Evolutionary conservation across 2,888 invertebrate genomes (phyloP).

Genomic region (Nemoura dubitans): DNA sequence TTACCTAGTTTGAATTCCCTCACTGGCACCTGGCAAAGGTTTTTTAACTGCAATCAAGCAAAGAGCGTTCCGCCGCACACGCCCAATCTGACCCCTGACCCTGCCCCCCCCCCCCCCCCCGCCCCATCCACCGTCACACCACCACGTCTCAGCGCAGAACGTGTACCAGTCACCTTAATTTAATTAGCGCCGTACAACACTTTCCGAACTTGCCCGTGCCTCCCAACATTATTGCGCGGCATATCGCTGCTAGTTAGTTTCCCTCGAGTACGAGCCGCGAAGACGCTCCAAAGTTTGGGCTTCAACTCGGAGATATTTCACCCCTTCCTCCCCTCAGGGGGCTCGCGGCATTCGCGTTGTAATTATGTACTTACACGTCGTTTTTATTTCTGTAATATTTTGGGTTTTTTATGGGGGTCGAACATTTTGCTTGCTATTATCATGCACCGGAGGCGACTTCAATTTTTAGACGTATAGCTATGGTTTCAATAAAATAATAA

Average conservation of each 20-base stretch:
- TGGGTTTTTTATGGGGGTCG: not conserved
- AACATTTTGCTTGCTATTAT: not conserved
- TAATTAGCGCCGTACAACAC: slow-evolving; percentile 40
- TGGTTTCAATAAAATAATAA: too few relatives aligned
- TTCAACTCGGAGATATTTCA: slow-evolving; percentile 28
- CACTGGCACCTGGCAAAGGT: not conserved
- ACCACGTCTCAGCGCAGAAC: not conserved
- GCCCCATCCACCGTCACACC: not conserved
- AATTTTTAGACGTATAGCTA: too few relatives aligned
- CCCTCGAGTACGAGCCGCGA: not conserved
- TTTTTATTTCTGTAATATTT: not conserved
- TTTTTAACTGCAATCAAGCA: not conserved
- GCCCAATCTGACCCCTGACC: not conserved
- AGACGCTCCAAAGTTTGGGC: slow-evolving; percentile 32
- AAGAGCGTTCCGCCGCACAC: not conserved
- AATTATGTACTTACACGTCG: not conserved
- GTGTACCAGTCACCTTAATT: slow-evolving; percentile 43
- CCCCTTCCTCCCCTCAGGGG: not conserved
- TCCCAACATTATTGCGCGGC: slow-evolving; percentile 30
- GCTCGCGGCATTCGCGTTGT: not conserved
- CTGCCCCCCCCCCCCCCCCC: slow-evolving; percentile 1
- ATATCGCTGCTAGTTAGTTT: not conserved
- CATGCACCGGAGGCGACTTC: not conserved
- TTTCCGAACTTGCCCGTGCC: slow-evolving; percentile 33
- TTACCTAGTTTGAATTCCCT: too few relatives aligned